These are phyloP conservation scores for Nephrotoma guestfalica DNA, from an alignment of 2,888 invertebrate species.

Conservation along the genomic window DNA sequence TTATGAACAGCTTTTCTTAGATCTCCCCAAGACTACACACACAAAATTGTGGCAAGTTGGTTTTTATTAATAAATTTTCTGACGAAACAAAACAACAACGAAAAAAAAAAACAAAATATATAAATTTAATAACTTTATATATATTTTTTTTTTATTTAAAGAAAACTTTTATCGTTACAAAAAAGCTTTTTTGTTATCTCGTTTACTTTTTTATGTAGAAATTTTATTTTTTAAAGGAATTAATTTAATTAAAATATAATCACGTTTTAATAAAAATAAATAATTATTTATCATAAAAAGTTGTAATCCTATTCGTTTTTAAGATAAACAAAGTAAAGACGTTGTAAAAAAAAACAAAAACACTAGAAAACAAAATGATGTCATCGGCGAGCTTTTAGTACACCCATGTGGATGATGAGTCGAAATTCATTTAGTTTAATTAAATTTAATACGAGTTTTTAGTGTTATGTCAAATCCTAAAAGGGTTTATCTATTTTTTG, in stretches of 20 bases:
- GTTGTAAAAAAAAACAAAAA: neutral
- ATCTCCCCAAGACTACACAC: neutral
- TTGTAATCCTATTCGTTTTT: neutral
- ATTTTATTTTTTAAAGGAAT: neutral
- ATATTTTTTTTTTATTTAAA: neutral
- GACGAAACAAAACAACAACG: neutral
- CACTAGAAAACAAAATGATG: neutral
- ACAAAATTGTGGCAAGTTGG: neutral
- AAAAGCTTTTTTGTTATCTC: neutral
- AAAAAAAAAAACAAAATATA: neutral
- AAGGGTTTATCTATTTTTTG: neutral
- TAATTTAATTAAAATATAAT: neutral
- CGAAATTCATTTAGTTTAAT: neutral
- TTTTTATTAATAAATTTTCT: neutral
- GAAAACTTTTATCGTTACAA: neutral
- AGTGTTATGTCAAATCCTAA: neutral
- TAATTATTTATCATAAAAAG: neutral
- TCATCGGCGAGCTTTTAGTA: neutral
- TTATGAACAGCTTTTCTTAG: neutral
- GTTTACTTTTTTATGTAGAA: neutral
- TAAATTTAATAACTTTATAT: neutral
- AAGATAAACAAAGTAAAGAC: neutral
- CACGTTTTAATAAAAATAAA: neutral
- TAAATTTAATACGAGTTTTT: neutral
- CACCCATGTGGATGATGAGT: neutral